A percentile compares a stretch with the other conserved stretches of the same genome.
Conservation (phyloP, 2,113 vertebrate genomes). For the Proterorhinus semilunaris region DNA sequence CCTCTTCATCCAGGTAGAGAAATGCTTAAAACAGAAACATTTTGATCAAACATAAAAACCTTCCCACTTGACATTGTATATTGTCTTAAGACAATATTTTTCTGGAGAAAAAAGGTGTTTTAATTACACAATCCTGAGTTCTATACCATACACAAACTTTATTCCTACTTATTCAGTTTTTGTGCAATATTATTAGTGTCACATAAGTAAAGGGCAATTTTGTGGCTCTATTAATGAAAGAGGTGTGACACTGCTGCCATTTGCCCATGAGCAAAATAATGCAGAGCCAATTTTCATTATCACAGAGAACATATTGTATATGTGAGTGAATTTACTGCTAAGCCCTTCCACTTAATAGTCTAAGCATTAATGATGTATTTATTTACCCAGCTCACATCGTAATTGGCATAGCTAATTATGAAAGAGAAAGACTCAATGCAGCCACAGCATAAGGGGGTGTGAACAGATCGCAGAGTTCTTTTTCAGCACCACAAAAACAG, state of each 20-base stretch:
- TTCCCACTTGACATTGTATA: too few species aligned
- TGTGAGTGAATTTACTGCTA: slow-evolving; percentile 24
- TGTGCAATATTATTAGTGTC: neutral
- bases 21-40: too few species aligned
- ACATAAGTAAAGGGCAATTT: neutral
- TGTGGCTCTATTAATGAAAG: slow-evolving; percentile 10
- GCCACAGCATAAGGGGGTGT: slow-evolving; percentile 25
- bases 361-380: slow-evolving; percentile 31
- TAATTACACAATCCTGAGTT: too few species aligned
- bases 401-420: slow-evolving; percentile 47
- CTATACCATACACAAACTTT: neutral
- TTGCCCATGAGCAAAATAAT: neutral
- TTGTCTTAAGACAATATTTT: too few species aligned
- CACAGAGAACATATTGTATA: slow-evolving; percentile 13
- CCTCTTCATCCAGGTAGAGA: too few species aligned
- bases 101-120: too few species aligned
- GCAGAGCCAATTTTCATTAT: slow-evolving; percentile 23
- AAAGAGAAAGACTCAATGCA: slow-evolving; percentile 27
- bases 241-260: neutral
- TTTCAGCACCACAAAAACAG: too few species aligned
- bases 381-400: slow-evolving; percentile 40
- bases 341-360: slow-evolving; percentile 4
- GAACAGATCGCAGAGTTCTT: slow-evolving; percentile 17
- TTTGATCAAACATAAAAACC: too few species aligned
- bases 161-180: neutral